Evolutionary conservation across 2,888 invertebrate genomes (phyloP), one percentile per base, ranked within the genome.

Genomic region (Eupithecia inturbata): DNA sequence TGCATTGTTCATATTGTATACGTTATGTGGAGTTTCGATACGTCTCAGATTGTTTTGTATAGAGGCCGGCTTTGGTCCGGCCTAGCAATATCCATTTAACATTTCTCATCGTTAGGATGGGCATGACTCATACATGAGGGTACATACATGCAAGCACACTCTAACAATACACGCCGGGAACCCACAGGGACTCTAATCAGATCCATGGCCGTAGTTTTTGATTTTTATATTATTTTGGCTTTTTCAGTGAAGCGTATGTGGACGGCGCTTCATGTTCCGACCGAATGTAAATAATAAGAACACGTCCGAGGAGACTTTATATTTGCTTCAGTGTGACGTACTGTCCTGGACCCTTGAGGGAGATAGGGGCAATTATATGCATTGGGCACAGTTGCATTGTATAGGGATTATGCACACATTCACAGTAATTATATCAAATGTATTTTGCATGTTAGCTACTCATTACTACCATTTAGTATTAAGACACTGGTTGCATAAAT

Each of bases 371-470:
- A 86, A 83, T 84, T 76, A 83, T 87, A 89, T 84, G 91, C 91
- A 93, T 94, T 94, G 94, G 94, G 93, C 94, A 94, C 94, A 94
- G 93, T 94, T 94, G 94, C 93, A 91, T 94, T 93, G 94, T 93
- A 91, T 89, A 90, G 92, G 92, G 89, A 89, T 87, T n/a, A 88
- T 87, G 92, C 92, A 91, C 94, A 87, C 83, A 77, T 82, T 88
- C 91, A 91, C 89, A 83, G 86, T 88, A 85, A 83, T 82, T 83
- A 78, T 82, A 80, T 81, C 80, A 78, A 57, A 79, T 80, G 78
- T 86, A 83, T 84, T 67, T 79, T 89, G 90, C 91, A 91, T 90
- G 90, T 81, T 78, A 80, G 81, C 82, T 73, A 73, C 71, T 81
- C 82, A 84, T 82, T 81, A 79, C 82, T 70, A 67, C 70, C 84